A percentile compares a stretch with the other conserved stretches of the same genome.
phyloP scores from a whole-genome alignment of 2,113 vertebrate genomes.

The Eolophus roseicapilla region DNA sequence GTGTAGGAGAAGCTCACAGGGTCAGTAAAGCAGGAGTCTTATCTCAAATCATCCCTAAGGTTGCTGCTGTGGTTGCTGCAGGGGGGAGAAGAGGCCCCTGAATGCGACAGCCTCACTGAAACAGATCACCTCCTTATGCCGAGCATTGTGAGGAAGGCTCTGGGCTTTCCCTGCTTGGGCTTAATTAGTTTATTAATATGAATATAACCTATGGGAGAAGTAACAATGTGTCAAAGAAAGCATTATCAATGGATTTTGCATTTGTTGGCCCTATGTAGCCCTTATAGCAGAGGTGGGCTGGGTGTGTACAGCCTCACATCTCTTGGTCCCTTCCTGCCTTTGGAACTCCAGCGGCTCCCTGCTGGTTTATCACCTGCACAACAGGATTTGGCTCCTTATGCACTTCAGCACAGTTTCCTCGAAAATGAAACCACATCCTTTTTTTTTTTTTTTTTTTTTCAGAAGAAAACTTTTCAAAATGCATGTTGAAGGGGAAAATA shows the following conservation, averaged over 20 bases:
- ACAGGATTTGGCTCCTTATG: neutral
- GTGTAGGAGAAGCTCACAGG: neutral
- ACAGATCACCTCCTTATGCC: rapidly evolving
- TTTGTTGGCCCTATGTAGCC: rapidly evolving
- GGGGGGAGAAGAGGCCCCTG: neutral
- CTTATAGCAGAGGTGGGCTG: neutral
- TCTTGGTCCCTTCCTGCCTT: neutral
- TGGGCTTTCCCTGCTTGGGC: neutral
- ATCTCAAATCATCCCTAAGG: neutral
- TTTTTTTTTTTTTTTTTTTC: neutral
- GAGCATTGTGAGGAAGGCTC: rapidly evolving
- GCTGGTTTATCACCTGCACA: neutral
- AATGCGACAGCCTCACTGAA: neutral
- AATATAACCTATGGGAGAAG: neutral
- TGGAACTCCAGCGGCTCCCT: rapidly evolving
- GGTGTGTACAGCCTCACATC: neutral
- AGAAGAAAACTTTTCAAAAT: neutral
- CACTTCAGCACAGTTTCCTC: neutral
- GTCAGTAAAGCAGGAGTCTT: neutral
- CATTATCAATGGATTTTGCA: neutral
- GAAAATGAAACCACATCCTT: neutral
- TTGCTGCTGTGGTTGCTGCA: neutral
- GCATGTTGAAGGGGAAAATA: neutral
- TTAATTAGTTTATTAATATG: neutral
- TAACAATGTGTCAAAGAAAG: neutral